phyloP scores from a whole-genome alignment of 2,797 vertebrate genomes.

The Brachyrhaphis roseni region DNA sequence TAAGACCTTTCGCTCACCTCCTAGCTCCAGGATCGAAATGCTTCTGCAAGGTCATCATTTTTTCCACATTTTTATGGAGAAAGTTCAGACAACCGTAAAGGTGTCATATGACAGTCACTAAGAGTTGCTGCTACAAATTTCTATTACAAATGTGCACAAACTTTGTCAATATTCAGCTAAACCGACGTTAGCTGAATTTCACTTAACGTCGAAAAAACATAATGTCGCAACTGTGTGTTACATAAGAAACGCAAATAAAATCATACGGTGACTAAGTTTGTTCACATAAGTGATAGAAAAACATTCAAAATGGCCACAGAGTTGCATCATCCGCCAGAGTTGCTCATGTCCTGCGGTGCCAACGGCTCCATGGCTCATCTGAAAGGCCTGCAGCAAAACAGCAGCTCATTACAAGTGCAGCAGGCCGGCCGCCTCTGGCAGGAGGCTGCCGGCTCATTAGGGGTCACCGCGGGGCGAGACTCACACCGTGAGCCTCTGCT shows the following conservation, averaged over 20 bases:
- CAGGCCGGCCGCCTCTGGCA: conserved; percentile 50
- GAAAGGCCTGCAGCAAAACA: conserved; percentile 58
- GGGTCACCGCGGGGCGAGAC: conserved; percentile 66
- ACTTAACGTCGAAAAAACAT: too few species aligned
- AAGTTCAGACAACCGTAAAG: neutral
- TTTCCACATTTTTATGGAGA: neutral
- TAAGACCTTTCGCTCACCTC: too few species aligned
- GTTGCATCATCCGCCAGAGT: conserved; percentile 47
- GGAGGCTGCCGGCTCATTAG: conserved; percentile 69
- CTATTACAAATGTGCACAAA: too few species aligned
- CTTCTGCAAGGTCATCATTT: neutral
- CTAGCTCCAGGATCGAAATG: neutral
- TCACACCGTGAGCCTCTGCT: conserved; percentile 52
- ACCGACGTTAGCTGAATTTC: too few species aligned
- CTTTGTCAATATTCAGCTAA: too few species aligned
- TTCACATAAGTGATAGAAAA: too few species aligned
- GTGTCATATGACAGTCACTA: neutral
- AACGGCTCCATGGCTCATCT: conserved; percentile 72
- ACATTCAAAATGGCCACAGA: conserved; percentile 32
- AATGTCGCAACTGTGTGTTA: too few species aligned
- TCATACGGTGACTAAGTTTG: too few species aligned
- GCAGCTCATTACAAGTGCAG: conserved; percentile 72
- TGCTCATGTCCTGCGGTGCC: conserved; percentile 49
- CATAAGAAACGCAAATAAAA: too few species aligned
- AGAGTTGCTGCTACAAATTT: conserved; percentile 1